Evolutionary conservation across 1,140 invertebrate genomes (phyloP), one percentile per base, ranked within the genome.

Genomic region (Drosophila sproati): DNA sequence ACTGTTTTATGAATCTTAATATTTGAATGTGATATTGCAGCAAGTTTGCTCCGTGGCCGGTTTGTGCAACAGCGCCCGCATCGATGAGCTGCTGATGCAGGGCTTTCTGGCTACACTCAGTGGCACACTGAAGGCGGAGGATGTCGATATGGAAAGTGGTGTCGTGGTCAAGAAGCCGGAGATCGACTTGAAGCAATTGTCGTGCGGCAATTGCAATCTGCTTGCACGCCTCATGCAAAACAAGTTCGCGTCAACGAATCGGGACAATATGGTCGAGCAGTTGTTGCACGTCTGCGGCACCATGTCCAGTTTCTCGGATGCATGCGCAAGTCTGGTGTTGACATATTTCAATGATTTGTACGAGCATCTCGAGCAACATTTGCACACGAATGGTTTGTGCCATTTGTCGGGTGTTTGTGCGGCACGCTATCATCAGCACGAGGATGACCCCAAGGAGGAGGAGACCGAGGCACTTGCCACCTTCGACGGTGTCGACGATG

Each of bases 41-140:
- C 91, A 92, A 32, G 97, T 98, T 54, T 98, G 97, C 91, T 95
- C 96, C 0, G 96, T 98, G 3, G 96, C 97, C 73, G 97, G 97
- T 34, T 94, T 98, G 6, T 98, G 98, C 83, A 98, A 98, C 91
- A 97, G 95, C 90, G 94, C 93, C 37, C 92, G 92, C 55, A 95
- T 97, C 73, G 96, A 97, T 90, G 93, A 94, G 50, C 79, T 97
- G 37, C 81, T 97, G 8, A 92, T 91, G 32, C 32, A 35, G 0
- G 12, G 54, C 31, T 80, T 80, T 8, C 71, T 77, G 59, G 28
- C 54, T 1, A 81, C 57, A 4, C 57, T 92, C 2, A 87, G 89
- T 31, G 91, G 83, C 10, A 77, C 79, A 0, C 7, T 78, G 5
- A 57, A 67, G 28, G 73, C 77, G 5, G 76, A 83, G 2, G 60